Evolutionary conservation across 2,888 invertebrate species (phyloP).

Genomic region (Drosophila stalkeri): DNA sequence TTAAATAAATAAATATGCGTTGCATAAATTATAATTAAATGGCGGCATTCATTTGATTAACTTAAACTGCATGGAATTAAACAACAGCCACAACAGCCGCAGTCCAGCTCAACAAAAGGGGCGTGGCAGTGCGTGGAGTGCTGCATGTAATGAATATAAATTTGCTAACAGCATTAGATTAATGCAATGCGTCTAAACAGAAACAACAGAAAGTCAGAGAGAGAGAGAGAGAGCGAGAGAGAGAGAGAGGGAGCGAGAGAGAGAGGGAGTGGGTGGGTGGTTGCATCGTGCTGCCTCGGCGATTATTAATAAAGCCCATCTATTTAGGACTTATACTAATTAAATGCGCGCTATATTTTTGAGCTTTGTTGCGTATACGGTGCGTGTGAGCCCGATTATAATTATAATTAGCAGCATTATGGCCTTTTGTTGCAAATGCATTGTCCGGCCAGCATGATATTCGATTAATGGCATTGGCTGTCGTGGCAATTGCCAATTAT

Average conservation of each 20-base stretch:
- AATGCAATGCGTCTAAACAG: constrained; percentile 43
- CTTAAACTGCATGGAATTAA: constrained; percentile 45
- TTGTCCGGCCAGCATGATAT: constrained; percentile 24
- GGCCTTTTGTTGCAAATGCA: constrained; percentile 5
- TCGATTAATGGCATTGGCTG: constrained; percentile 38
- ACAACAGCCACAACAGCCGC: not conserved
- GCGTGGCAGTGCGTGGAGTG: constrained; percentile 2
- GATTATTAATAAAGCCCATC: constrained; percentile 69
- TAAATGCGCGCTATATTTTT: constrained; percentile 70
- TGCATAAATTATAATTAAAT: constrained; percentile 71
- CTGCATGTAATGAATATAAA: constrained; percentile 61
- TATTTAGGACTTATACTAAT: constrained; percentile 72
- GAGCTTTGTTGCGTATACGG: constrained; percentile 38
- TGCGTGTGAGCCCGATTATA: constrained; percentile 33
- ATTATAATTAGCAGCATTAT: constrained; percentile 47
- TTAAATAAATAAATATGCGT: constrained; percentile 47
- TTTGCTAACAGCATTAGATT: constrained; percentile 66
- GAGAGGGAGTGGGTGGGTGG: not conserved
- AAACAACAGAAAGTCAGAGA: not conserved
- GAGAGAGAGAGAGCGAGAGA: not conserved
- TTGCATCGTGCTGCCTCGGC: constrained; percentile 25
- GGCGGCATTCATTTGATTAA: constrained; percentile 64
- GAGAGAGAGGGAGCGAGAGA: not conserved
- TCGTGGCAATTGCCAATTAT: constrained; percentile 55
- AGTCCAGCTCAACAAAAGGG: not conserved